phyloP scores from a whole-genome alignment of 2,888 invertebrate genomes.

The Rhyacophila evoluta region DNA sequence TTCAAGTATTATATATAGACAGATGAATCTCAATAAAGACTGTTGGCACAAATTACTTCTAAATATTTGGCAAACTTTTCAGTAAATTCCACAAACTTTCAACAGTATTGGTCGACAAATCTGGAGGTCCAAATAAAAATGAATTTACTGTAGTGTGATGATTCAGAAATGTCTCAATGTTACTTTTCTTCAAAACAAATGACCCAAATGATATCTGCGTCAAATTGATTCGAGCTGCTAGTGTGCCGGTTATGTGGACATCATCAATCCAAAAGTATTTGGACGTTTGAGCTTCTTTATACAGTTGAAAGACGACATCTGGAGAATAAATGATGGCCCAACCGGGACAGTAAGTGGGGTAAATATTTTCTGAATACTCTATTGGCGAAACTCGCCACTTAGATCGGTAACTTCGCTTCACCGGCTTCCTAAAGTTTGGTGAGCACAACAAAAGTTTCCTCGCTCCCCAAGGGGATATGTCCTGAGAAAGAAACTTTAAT shows the following conservation, averaged over 20 bases:
- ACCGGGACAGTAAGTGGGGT: constrained; percentile 83
- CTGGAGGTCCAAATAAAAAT: constrained; percentile 71
- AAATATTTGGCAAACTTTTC: constrained; percentile 1
- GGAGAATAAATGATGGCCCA: constrained; percentile 73
- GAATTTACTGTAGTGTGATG: constrained; percentile 59
- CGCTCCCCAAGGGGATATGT: constrained; percentile 73
- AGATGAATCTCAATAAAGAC: constrained; percentile 16
- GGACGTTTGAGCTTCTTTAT: constrained; percentile 68
- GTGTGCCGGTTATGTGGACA: constrained; percentile 76
- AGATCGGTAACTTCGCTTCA: constrained; percentile 74
- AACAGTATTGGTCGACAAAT: constrained; percentile 66
- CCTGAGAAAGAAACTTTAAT: constrained; percentile 70
- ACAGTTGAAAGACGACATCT: constrained; percentile 69
- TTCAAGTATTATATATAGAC: too few species aligned
- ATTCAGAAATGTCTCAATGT: constrained; percentile 58
- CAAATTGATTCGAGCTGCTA: constrained; percentile 71
- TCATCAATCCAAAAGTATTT: constrained; percentile 83
- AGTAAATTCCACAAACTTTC: constrained; percentile 66
- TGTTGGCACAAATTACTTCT: constrained; percentile 1
- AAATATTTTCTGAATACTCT: constrained; percentile 74
- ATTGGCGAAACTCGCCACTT: constrained; percentile 82
- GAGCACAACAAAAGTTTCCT: constrained; percentile 76
- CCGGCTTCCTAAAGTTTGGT: constrained; percentile 65
- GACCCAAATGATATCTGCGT: constrained; percentile 68
- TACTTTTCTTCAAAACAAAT: constrained; percentile 61